Base-by-base conservation (phyloP, 2,113 vertebrate genomes). In the Mystacornis crossleyi region DNA sequence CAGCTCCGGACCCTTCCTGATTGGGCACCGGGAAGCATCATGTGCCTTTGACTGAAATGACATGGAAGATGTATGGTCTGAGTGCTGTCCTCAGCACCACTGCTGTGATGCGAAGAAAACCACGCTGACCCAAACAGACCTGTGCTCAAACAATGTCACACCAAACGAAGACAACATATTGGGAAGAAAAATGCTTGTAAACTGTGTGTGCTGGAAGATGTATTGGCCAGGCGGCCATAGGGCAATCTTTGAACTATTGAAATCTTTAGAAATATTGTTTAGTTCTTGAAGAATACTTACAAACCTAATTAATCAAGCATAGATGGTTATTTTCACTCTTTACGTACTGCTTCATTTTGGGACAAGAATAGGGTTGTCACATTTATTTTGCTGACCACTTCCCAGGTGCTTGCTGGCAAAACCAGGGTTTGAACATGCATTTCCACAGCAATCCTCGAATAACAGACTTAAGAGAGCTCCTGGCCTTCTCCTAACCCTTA, bases 181-280 rank as follows among this genome's bases (percentile, higher is more conserved):
- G 98, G 97, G 98, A 99, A 97, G 98, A 98, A 98, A 98, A 98
- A 98, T 98, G 98, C 98, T 98, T 98, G 97, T 98, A 98, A 98
- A 98, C 95, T 66, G 84, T 94, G 61, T 95, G 97, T 95, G 97
- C 95, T 97, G 96, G 98, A 98, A 98, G 98, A 98, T 99, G 97
- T 98, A 98, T 98, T 98, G 98, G 97, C 95, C 95, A 95, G 96
- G 83, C 71, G 87, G 98, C 98, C 98, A 98, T 97, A 98, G 98
- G 98, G 98, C 98, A 98, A 98, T 97, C 98, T 98, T 98, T 98
- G 98, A 98, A 98, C 98, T 98, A 98, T 98, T 98, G 98, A 98
- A 98, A 97, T 98, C 98, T 98, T 98, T 98, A 98, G 98, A 98
- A 98, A 98, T 98, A 98, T 98, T 98, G 98, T 98, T 98, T 97